These are phyloP conservation scores for Lypha dubia DNA, from an alignment of 2,888 invertebrate species.

Conservation along the genomic window DNA sequence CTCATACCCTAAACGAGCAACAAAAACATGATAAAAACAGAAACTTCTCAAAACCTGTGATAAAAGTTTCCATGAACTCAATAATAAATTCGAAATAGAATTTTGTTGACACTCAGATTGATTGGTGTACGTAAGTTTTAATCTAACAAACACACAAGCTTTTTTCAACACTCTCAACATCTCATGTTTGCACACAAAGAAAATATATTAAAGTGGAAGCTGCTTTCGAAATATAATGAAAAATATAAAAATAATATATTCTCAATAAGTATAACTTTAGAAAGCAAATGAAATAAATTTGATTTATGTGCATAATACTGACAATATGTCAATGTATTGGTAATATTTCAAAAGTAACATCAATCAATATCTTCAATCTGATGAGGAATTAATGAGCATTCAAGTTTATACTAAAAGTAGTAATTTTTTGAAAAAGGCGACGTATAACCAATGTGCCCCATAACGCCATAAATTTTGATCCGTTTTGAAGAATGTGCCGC, in stretches of 20 bases:
- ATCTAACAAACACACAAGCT: not conserved
- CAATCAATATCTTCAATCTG: not conserved
- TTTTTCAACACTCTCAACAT: constrained; percentile 11
- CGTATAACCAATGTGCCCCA: no score
- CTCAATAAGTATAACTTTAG: not conserved
- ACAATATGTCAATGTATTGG: no score
- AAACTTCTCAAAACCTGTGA: constrained; percentile 17
- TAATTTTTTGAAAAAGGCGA: no score
- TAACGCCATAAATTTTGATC: no score
- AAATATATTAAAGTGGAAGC: not conserved
- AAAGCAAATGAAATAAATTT: not conserved
- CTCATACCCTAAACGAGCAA: constrained; percentile 13
- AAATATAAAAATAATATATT: not conserved
- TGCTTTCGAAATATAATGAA: not conserved
- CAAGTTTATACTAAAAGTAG: no score
- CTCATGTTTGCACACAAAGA: not conserved
- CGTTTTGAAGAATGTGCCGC: no score
- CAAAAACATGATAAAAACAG: not conserved
- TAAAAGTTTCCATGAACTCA: constrained; percentile 39
- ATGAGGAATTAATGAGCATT: no score
- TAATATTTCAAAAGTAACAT: no score
- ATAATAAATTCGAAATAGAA: constrained; percentile 33
- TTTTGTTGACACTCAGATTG: constrained; percentile 68
- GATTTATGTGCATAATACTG: not conserved
- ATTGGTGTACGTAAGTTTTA: constrained; percentile 45